Evolutionary conservation across 2,797 vertebrate species (phyloP).

Genomic region (Babyrousa celebensis): DNA sequence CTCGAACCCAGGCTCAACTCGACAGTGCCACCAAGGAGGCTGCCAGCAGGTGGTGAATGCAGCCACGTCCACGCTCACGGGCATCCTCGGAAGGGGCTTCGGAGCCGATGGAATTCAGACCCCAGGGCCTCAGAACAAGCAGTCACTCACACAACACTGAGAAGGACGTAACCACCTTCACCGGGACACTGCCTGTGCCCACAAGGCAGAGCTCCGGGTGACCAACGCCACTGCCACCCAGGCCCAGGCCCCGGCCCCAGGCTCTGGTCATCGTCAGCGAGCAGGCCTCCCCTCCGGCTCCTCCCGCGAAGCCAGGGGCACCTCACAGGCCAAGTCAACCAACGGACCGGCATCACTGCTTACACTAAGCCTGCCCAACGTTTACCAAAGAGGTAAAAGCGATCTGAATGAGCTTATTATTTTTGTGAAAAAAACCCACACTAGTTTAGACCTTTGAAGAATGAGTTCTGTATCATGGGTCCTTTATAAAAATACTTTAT

Average conservation of each 20-base stretch:
- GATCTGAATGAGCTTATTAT: background rate
- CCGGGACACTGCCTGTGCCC: rapidly evolving
- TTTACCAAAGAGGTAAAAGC: background rate
- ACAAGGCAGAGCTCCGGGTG: background rate
- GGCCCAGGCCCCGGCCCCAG: rapidly evolving
- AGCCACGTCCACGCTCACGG: background rate
- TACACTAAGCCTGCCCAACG: rapidly evolving
- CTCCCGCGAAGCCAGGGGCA: background rate
- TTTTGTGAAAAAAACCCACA: background rate
- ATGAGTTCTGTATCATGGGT: background rate
- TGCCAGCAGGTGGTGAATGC: background rate
- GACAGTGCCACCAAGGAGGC: rapidly evolving
- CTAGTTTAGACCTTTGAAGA: background rate
- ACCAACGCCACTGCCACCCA: rapidly evolving
- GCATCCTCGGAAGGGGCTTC: background rate
- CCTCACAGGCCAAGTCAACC: background rate
- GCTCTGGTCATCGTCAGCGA: background rate
- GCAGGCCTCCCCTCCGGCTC: rapidly evolving
- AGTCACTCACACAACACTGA: rapidly evolving
- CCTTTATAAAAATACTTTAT: background rate
- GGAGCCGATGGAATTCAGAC: background rate
- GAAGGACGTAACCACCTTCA: background rate
- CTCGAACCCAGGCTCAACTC: too few relatives aligned
- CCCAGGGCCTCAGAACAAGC: background rate
- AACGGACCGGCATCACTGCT: rapidly evolving